phyloP scores from a whole-genome alignment of 2,888 invertebrate species.

The Melanchra persicariae region DNA sequence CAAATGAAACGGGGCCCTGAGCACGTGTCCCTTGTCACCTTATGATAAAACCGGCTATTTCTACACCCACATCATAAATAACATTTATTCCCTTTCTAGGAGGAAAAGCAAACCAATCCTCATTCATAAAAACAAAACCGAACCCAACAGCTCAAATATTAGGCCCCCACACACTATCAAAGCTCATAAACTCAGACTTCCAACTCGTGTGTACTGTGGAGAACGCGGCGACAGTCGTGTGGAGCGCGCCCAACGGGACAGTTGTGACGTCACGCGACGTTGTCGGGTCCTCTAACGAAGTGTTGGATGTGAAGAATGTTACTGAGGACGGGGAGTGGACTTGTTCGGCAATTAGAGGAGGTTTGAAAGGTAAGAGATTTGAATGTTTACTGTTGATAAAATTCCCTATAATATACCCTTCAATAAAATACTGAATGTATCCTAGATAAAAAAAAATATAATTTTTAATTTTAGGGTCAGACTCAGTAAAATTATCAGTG shows the following conservation, averaged over 20 bases:
- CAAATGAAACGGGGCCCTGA: too few relatives aligned
- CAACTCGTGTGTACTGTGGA: conserved; percentile 80
- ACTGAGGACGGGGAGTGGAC: conserved; percentile 78
- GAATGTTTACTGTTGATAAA: too few relatives aligned
- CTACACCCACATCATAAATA: not conserved
- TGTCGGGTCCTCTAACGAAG: conserved; percentile 67
- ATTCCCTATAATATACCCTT: too few relatives aligned
- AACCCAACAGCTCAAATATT: conserved; percentile 81
- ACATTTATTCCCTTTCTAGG: conserved; percentile 71
- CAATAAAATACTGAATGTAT: too few relatives aligned
- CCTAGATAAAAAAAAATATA: too few relatives aligned
- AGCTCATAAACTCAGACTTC: conserved; percentile 66
- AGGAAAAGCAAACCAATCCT: conserved; percentile 76
- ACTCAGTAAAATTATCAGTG: conserved; percentile 73
- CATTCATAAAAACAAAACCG: conserved; percentile 70
- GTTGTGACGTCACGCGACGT: conserved; percentile 65
- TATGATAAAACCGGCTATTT: too few relatives aligned
- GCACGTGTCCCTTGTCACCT: too few relatives aligned
- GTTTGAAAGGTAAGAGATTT: conserved; percentile 72
- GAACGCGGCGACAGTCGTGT: conserved; percentile 73
- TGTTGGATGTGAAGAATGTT: conserved; percentile 74
- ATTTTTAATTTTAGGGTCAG: conserved; percentile 74
- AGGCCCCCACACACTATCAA: conserved; percentile 77
- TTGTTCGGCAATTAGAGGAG: conserved; percentile 75
- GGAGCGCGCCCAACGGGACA: conserved; percentile 73